Base-by-base conservation (phyloP, 2,797 vertebrate species). In the Fratercula arctica region DNA sequence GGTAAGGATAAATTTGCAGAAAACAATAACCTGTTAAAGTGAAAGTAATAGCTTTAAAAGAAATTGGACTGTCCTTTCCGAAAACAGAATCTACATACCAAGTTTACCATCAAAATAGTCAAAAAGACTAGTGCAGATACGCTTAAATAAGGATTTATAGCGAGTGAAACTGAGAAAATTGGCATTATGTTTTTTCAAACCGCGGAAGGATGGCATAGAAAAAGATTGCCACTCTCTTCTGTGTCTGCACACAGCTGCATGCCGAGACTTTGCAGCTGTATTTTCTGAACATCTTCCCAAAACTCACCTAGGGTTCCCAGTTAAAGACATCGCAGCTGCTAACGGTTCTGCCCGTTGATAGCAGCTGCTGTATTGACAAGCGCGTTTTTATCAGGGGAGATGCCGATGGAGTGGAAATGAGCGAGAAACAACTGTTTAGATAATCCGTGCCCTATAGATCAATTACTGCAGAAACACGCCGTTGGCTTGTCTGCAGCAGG, bases 281-380 rank as follows among this genome's bases (percentile, higher is more conserved):
- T 95, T 91, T 91, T 70, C 73, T 50, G 83, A 69, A 31, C 91
- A 57, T 91, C 91, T 90, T 91, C 39, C 5, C 83, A 41, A 9
- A 61, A 21, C 94, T 96, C 78, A 96, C 90, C 96, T 96, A 86
- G 79, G 69, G 67, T 48, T 70, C 72, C 63, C 61, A 24, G 89
- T 23, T 39, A 67, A 7, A 77, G 96, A 69, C 70, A 11, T 15
- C 3, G 48, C 95, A 95, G 94, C 96, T 96, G 96, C 85, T 67
- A 12, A 15, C n/a, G 31, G 81, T 33, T 41, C 84, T 57, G 89
- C 93, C 2, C 17, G n/a, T 41, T 39, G 77, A 16, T 33, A 78
- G 95, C 96, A 97, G 96, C 96, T 96, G 96, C 90, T 43, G 48
- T 61, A 76, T 75, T 63, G 82, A 84, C 83, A 85, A 77, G 89